A percentile compares a stretch with the other conserved stretches of the same genome.
Conservation (phyloP, 2,113 vertebrate species). For the Sylvietta virens region DNA sequence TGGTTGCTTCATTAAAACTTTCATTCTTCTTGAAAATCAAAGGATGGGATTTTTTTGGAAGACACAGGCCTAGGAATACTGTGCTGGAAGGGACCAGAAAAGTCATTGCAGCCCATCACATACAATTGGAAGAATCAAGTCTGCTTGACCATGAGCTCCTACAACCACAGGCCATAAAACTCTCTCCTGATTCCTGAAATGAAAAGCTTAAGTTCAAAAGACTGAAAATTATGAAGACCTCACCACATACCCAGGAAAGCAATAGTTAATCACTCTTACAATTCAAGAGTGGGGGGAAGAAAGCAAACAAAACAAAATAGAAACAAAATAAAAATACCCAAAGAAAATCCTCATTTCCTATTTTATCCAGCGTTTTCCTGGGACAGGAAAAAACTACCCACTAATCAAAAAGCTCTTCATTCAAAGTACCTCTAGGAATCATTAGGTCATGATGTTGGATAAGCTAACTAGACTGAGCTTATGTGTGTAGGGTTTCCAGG, state of each 20-base stretch:
- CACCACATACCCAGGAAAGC: background rate
- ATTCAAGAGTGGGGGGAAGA: too few species aligned
- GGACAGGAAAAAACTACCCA: background rate
- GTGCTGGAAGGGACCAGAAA: background rate
- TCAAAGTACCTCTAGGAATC: background rate
- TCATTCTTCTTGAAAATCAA: background rate
- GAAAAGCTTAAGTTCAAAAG: background rate
- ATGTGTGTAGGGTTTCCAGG: background rate
- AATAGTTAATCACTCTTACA: background rate
- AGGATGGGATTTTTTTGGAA: background rate
- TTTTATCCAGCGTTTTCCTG: background rate
- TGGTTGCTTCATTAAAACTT: background rate
- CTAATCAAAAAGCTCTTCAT: background rate
- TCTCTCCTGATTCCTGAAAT: background rate
- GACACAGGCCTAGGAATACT: background rate
- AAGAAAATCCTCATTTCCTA: background rate
- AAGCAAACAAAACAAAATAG: background rate
- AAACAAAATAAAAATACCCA: background rate
- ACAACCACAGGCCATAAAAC: background rate
- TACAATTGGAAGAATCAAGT: background rate
- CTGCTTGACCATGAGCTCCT: background rate
- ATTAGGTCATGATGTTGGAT: background rate
- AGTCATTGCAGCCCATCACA: background rate
- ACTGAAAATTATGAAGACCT: background rate
- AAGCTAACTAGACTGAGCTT: background rate